Base-by-base conservation (phyloP, 2,797 vertebrate species). In the Tiaroga cobitis region DNA sequence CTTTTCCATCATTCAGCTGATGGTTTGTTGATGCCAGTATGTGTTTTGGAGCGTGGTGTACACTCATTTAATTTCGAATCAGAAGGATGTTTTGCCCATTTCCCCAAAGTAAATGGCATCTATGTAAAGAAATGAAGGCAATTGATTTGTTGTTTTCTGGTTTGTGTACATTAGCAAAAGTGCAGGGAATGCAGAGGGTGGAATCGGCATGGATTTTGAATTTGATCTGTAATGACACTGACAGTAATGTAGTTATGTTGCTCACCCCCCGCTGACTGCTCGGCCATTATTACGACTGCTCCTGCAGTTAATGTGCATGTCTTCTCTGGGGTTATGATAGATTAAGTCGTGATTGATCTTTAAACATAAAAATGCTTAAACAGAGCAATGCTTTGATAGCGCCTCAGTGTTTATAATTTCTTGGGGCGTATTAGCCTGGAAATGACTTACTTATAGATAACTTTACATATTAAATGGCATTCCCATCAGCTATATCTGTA, bases 221-320 rank as follows among this genome's bases (percentile, higher is more conserved):
- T 70, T 69, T 78, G 32, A 84, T 78, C 74, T 84, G 49, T 84
- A 78, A 84, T 70, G 74, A 49, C 46, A 49, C 15, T 16, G 46
- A 69, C 65, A 70, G 65, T 78, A 77, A 77, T 84, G 43, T 54
- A 77, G 46, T 78, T 59, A 69, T 70, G 18, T 69, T 16, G 49
- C 82, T 68, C 73, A 43, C 74, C 46, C 46, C 46, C 63, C 8
- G 49, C 82, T 78, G 74, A 59, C 63, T 69, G 63, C 74, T 84
- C 65, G 34, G 37, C 65, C 82, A 43, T 84, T 84, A 59, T 84
- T 21, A 78, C 0, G 2, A 37, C 19, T 32, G 9, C 37, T 68
- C 1, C 61, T 76, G 72, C 0, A 3, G 13, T 67, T 7, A 63
- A 26, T 83, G 72, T 29, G 18, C 63, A 32, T n/a, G 9, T 13